Base-by-base conservation (phyloP, 1,140 invertebrate genomes). In the Papilio polytes region DNA sequence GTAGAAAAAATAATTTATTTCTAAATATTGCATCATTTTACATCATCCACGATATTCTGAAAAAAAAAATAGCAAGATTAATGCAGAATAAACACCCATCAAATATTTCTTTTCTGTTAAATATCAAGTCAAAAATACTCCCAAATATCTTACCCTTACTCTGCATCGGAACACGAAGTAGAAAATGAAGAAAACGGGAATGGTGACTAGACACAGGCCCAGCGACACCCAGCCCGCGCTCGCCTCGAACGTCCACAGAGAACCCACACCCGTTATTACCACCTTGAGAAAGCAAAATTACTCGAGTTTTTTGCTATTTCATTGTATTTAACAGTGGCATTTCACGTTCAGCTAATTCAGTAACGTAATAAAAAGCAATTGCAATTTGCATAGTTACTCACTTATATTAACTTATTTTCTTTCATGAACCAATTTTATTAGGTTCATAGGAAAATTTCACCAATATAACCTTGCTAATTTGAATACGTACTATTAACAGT, bases 81-180 rank as follows among this genome's bases (percentile, higher is more conserved):
- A 41, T 74, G 12, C 46, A 48, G 7, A 48, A 48, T 12, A 12
- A 48, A 13, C n/a, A 20, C 22, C 53, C 31, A 46, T 59, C 31
- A 36, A 4, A 36, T 36, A 8, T 74, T 80, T 44, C 79, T 73
- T 4, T 22, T 59, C 20, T 63, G 10, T 20, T 4, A 36, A 36
- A 36, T 36, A 3, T 4, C 36, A 36, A 36, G 8, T 63, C 59
- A 63, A 72, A 48, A 44, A 63, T 36, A 20, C 48, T 46, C 70
- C 51, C 26, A n/a, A 74, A 59, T 66, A 80, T 81, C 86, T 88
- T 51, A 83, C 92, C 85, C 92, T 82, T 56, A 94, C 89, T 86
- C 91, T 87, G 81, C 86, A 92, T 80, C 89, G 92, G 86, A 93
- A 94, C 15, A 94, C 51, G 1, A 88, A 81, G 73, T 93, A 94